Percentiles rank a stretch among this genome's conserved stretches.
These are phyloP conservation scores for Cephus spinipes DNA, from an alignment of 2,888 invertebrate genomes.

Conservation along the genomic window DNA sequence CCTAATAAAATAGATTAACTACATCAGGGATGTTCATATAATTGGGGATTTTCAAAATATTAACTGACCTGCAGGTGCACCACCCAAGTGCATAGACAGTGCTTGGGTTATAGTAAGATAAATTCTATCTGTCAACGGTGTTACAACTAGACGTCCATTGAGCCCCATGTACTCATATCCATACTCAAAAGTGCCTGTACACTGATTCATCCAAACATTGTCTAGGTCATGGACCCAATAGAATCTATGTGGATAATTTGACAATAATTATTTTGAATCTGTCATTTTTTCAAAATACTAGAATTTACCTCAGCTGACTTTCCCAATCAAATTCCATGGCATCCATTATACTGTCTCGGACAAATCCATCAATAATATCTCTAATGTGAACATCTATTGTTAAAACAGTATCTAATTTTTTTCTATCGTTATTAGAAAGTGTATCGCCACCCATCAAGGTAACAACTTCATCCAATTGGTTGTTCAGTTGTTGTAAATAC, in stretches of 20 bases:
- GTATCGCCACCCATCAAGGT: conserved; percentile 58
- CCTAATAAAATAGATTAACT: conserved; percentile 62
- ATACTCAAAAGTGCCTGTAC: conserved; percentile 88
- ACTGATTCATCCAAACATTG: conserved; percentile 85
- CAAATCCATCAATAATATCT: conserved; percentile 88
- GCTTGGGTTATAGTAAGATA: conserved; percentile 95
- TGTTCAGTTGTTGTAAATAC: conserved; percentile 82
- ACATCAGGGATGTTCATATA: background rate
- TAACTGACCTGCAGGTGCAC: conserved; percentile 83
- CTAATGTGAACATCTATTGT: conserved; percentile 94
- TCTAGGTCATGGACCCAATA: conserved; percentile 89
- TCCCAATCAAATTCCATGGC: conserved; percentile 94
- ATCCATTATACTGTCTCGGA: conserved; percentile 84
- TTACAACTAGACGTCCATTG: conserved; percentile 90
- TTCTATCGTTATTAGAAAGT: conserved; percentile 82
- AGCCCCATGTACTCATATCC: conserved; percentile 97
- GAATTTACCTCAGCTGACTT: conserved; percentile 78
- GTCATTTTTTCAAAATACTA: background rate
- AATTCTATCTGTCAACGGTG: conserved; percentile 92
- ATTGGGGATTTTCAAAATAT: background rate
- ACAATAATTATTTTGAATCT: background rate
- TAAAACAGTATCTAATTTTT: conserved; percentile 88
- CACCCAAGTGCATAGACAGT: conserved; percentile 89
- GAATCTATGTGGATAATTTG: conserved; percentile 67
- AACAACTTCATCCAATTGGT: conserved; percentile 86